Percentiles rank a stretch among this genome's conserved stretches.
These are phyloP conservation scores for Uromys caudimaculatus DNA, from an alignment of 2,797 vertebrate species.

Conservation along the genomic window DNA sequence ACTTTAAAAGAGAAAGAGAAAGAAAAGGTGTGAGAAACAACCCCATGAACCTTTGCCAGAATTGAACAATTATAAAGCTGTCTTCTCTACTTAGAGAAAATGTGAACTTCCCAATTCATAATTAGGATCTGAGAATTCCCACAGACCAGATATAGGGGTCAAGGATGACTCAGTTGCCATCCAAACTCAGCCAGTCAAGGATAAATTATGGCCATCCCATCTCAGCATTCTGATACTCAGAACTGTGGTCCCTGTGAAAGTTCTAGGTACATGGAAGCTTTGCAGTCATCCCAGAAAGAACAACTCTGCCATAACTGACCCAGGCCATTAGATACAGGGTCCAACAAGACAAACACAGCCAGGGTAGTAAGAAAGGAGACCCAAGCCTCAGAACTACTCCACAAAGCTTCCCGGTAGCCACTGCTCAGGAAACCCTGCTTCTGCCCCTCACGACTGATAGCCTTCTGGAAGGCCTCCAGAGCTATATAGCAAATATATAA, in stretches of 20 bases:
- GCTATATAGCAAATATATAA: not conserved
- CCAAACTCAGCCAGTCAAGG: not conserved
- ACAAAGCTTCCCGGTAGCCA: not conserved
- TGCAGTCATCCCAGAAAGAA: not conserved
- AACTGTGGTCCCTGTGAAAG: not conserved
- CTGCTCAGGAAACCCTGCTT: not conserved
- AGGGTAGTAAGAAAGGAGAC: not conserved
- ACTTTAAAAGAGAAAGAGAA: not conserved
- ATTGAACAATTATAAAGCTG: not conserved
- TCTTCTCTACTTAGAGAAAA: not conserved
- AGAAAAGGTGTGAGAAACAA: not conserved
- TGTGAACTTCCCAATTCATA: not conserved
- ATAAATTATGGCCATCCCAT: not conserved
- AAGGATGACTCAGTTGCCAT: not conserved
- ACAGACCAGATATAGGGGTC: not conserved
- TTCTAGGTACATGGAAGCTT: not conserved
- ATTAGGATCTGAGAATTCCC: not conserved
- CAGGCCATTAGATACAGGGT: not conserved
- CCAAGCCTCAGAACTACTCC: not conserved
- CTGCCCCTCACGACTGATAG: not conserved
- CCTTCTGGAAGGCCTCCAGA: conserved; percentile 16
- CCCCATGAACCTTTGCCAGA: not conserved
- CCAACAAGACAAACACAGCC: not conserved
- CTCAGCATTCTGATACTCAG: not conserved
- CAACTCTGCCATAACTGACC: not conserved